Conservation (phyloP, 2,797 vertebrate species). For the Knipowitschia caucasica region DNA sequence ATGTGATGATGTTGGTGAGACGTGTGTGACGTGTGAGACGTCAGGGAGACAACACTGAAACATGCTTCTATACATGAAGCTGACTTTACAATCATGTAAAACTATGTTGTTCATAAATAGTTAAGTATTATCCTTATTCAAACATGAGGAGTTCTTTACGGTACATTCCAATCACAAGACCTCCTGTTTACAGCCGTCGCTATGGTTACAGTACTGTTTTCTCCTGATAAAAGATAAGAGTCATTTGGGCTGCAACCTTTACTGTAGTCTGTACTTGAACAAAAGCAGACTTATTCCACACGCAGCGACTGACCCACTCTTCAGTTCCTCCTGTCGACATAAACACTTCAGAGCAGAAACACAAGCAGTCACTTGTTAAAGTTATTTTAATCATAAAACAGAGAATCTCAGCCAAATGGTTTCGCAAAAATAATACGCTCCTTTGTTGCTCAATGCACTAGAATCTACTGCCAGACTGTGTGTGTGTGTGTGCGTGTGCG, state of each 20-base stretch:
- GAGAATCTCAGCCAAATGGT: not conserved
- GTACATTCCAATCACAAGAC: not conserved
- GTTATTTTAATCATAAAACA: not conserved
- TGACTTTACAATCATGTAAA: constrained; percentile 37
- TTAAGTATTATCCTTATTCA: constrained; percentile 24
- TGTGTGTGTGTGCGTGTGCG: too few species aligned
- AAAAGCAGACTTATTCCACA: not conserved
- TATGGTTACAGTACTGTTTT: constrained; percentile 8
- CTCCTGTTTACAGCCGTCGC: not conserved
- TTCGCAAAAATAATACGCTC: constrained; percentile 9
- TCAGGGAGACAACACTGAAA: constrained; percentile 25
- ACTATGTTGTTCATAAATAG: constrained; percentile 23
- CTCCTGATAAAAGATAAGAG: not conserved
- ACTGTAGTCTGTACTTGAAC: not conserved
- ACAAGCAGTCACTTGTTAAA: not conserved
- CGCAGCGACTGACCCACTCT: constrained; percentile 10
- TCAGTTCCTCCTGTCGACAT: constrained; percentile 10
- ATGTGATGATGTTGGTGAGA: constrained; percentile 56
- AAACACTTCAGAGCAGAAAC: not conserved
- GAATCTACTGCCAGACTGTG: constrained; percentile 22
- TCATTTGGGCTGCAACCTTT: not conserved
- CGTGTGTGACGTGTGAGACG: too few species aligned
- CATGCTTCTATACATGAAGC: constrained; percentile 35
- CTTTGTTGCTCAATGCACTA: constrained; percentile 24
- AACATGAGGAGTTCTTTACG: too few species aligned